Percentiles rank a stretch among this genome's conserved stretches.
Evolutionary conservation across 2,888 invertebrate genomes (phyloP).

Genomic region (Dromius quadrimaculatus): DNA sequence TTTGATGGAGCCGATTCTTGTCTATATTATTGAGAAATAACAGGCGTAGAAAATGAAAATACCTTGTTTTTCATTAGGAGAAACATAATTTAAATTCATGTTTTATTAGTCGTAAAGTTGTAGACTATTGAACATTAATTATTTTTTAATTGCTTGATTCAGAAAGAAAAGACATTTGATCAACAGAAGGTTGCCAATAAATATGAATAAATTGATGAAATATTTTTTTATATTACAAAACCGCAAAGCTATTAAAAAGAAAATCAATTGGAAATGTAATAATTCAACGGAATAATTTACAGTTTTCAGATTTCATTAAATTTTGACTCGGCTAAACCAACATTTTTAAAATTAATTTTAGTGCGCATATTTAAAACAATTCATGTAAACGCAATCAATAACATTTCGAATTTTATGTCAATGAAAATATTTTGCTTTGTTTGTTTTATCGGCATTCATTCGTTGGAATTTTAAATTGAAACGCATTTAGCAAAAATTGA

Average conservation of each 20-base stretch:
- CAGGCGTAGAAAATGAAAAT: no score
- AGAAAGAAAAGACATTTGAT: no score
- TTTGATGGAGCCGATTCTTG: no score
- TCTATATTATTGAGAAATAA: no score
- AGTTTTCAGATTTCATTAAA: constrained; percentile 32
- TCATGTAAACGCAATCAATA: constrained; percentile 32
- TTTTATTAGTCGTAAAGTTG: no score
- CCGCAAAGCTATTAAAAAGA: constrained; percentile 5
- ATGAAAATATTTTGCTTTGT: constrained; percentile 33
- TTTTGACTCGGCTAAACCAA: constrained; percentile 27
- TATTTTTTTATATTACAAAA: constrained; percentile 1
- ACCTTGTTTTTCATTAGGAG: no score
- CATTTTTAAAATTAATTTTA: constrained; percentile 32
- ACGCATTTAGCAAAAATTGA: not conserved
- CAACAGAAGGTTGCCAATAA: no score
- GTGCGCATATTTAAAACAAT: constrained; percentile 32
- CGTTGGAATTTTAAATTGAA: constrained; percentile 23
- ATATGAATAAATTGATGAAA: no score
- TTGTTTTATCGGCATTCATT: constrained; percentile 5
- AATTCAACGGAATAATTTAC: constrained; percentile 28
- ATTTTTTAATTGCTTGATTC: no score
- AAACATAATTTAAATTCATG: no score
- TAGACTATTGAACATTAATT: no score
- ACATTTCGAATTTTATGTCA: constrained; percentile 25
- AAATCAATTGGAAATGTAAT: constrained; percentile 25